Evolutionary conservation across 2,113 vertebrate species (phyloP).

Genomic region (Lates calcarifer): DNA sequence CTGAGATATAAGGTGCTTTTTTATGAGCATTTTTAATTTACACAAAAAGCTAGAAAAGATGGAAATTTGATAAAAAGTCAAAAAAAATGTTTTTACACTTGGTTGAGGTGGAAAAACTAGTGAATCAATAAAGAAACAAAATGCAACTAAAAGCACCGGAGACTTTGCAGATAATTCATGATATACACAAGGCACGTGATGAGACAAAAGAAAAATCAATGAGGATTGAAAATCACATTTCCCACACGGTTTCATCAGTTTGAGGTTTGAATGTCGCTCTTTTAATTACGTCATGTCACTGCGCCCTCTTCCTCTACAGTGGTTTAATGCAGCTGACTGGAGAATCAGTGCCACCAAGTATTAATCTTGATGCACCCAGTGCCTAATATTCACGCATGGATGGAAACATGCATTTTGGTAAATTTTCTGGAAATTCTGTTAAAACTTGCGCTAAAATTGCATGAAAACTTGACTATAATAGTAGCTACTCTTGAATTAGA

Average conservation of each 20-base stretch:
- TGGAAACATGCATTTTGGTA: too few species aligned
- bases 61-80: neutral
- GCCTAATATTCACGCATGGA: too few species aligned
- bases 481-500: neutral
- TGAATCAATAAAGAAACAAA: neutral
- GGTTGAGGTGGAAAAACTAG: neutral
- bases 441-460: too few species aligned
- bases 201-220: neutral
- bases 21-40: neutral
- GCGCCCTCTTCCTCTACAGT: neutral
- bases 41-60: neutral
- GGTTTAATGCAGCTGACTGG: neutral
- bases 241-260: neutral
- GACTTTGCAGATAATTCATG: neutral
- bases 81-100: neutral
- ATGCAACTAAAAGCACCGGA: neutral
- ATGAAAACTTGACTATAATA: too few species aligned
- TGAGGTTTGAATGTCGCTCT: neutral
- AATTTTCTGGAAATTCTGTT: too few species aligned
- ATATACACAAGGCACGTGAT: neutral
- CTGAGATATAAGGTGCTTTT: neutral
- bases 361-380: too few species aligned
- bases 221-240: too few species aligned
- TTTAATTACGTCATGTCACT: neutral
- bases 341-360: neutral